Conservation (phyloP, 1,140 invertebrate genomes). For the Coelopa frigida region DNA sequence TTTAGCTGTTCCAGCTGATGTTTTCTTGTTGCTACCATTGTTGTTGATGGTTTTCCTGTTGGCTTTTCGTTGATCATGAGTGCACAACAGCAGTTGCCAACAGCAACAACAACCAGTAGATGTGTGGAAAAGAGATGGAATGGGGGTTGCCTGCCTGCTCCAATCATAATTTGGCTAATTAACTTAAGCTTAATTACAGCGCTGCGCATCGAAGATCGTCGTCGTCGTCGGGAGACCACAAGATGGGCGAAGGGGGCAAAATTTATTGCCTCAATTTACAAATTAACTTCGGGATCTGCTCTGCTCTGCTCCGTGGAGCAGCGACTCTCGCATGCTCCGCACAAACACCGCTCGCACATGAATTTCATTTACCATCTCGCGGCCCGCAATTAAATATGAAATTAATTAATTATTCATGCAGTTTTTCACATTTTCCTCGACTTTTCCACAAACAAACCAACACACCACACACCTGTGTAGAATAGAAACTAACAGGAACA, state of each 20-base stretch:
- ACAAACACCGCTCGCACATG: background rate
- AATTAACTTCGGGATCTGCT: conserved; percentile 4
- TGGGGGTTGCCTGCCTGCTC: background rate
- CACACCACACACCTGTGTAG: background rate
- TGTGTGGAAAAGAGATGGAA: too few relatives aligned
- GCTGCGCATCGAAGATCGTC: background rate
- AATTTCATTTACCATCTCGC: background rate
- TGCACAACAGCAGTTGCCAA: too few relatives aligned
- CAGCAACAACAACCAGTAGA: too few relatives aligned
- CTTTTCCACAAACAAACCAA: background rate
- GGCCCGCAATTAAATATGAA: background rate
- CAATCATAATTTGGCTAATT: background rate
- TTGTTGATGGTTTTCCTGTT: too few relatives aligned
- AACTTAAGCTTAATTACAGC: background rate
- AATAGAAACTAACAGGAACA: background rate
- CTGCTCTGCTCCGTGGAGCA: conserved; percentile 2
- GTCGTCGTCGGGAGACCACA: too few relatives aligned
- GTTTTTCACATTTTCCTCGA: background rate
- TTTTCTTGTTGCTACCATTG: too few relatives aligned
- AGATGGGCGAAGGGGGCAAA: conserved; percentile 1
- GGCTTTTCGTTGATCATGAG: too few relatives aligned
- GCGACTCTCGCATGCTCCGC: conserved; percentile 4
- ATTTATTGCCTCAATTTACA: conserved; percentile 7
- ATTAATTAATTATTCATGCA: too few relatives aligned
- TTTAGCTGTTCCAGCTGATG: too few relatives aligned